Evolutionary conservation across 2,888 invertebrate species (phyloP).

Genomic region (Neoaliturus tenellus): DNA sequence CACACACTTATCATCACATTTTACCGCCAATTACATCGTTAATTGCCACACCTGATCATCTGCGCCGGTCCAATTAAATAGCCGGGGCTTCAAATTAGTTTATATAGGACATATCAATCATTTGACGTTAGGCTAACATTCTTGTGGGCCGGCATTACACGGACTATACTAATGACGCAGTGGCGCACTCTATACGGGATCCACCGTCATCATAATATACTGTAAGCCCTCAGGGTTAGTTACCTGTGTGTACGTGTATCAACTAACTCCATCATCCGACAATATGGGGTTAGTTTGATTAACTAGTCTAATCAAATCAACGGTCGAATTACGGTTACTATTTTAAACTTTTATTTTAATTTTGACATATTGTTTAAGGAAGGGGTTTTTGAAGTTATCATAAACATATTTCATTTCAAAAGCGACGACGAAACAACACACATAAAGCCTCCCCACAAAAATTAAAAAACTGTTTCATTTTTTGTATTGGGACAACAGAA

Average conservation of each 20-base stretch:
- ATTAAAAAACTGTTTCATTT: too few relatives aligned
- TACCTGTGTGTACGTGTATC: conserved; percentile 22
- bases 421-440: too few relatives aligned
- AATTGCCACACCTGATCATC: conserved; percentile 34
- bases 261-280: neutral
- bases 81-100: conserved; percentile 37
- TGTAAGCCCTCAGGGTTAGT: conserved; percentile 11
- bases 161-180: neutral
- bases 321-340: neutral
- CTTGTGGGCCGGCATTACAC: conserved; percentile 21
- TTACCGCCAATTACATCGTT: conserved; percentile 33
- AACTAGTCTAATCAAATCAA: conserved; percentile 10
- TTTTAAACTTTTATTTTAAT: too few relatives aligned
- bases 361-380: too few relatives aligned
- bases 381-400: too few relatives aligned
- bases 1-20: conserved; percentile 45
- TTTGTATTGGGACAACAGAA: too few relatives aligned
- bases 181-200: conserved; percentile 1
- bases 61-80: conserved; percentile 38
- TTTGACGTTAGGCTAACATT: conserved; percentile 20
- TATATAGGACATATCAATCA: conserved; percentile 28
- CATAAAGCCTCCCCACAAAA: too few relatives aligned
- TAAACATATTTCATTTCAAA: too few relatives aligned
- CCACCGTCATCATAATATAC: conserved; percentile 19
- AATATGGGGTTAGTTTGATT: conserved; percentile 22